These are phyloP conservation scores for Amblyteles armatorius DNA, from an alignment of 2,888 invertebrate species.

Conservation along the genomic window DNA sequence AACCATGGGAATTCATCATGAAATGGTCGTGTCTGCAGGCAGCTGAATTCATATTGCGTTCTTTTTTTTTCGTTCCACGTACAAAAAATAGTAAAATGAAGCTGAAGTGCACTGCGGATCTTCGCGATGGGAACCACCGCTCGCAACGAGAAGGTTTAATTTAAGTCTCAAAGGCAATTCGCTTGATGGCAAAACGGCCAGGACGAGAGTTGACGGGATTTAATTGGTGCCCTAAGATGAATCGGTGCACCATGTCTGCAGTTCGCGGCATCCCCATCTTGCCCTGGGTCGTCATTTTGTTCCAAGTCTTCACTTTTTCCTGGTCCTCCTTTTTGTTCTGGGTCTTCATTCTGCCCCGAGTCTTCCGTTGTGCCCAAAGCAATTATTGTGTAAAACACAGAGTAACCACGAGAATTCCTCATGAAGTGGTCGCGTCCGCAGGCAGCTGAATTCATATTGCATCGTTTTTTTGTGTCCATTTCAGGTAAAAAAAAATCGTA, in stretches of 20 bases:
- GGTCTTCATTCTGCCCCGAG: no score
- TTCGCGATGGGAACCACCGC: background rate
- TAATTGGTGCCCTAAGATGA: background rate
- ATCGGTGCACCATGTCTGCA: background rate
- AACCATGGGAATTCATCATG: background rate
- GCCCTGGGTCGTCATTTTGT: background rate
- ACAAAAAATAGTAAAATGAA: no score
- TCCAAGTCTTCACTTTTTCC: background rate
- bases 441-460: background rate
- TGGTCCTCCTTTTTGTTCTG: background rate
- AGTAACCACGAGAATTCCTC: background rate
- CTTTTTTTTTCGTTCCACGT: background rate
- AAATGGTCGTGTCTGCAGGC: background rate
- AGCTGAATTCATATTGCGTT: background rate
- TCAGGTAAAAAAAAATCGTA: background rate
- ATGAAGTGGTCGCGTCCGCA: background rate
- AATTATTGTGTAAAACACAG: slow-evolving; percentile 17
- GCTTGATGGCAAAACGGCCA: background rate
- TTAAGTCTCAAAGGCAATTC: slow-evolving; percentile 9
- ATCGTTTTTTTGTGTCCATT: background rate
- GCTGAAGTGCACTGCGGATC: no score
- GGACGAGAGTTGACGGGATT: slow-evolving; percentile 36
- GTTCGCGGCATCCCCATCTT: background rate
- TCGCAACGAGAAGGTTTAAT: background rate
- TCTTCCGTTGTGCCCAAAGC: no score